A percentile compares a stretch with the other conserved stretches of the same genome.
These are phyloP conservation scores for Rhineura floridana DNA, from an alignment of 2,113 vertebrate species.

Conservation along the genomic window DNA sequence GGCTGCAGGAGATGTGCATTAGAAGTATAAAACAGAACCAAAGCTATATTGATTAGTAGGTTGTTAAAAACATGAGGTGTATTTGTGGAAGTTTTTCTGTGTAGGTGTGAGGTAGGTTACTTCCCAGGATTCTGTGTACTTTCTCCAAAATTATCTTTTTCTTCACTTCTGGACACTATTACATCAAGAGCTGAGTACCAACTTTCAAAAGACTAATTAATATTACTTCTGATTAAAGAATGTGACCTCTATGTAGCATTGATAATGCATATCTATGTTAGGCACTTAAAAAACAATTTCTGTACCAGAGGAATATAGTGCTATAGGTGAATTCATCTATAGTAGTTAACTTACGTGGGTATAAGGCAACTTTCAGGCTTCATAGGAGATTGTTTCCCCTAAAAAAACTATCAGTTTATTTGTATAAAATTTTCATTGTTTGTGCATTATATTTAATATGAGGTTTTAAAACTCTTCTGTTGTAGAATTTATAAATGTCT, in stretches of 20 bases:
- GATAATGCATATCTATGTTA: not conserved
- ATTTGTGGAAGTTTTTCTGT: not conserved
- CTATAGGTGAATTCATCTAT: not conserved
- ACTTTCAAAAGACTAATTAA: not conserved
- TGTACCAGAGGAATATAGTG: not conserved
- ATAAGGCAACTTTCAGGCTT: not conserved
- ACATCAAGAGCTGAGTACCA: too few species aligned
- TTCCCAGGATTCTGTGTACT: not conserved
- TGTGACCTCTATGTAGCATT: not conserved
- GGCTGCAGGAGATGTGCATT: not conserved
- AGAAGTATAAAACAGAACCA: not conserved
- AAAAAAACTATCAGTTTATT: not conserved
- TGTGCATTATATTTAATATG: not conserved
- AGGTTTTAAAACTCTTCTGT: not conserved
- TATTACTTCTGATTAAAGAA: not conserved
- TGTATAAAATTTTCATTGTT: not conserved
- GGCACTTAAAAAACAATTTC: not conserved
- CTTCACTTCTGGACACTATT: not conserved
- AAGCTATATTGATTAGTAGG: too few species aligned
- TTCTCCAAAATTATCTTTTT: not conserved
- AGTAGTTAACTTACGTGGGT: not conserved
- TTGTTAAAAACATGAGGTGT: not conserved
- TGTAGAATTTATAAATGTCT: not conserved
- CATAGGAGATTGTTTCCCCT: not conserved
- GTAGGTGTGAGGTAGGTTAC: not conserved